phyloP scores from a whole-genome alignment of 2,888 invertebrate species.

The Desoria tigrina region DNA sequence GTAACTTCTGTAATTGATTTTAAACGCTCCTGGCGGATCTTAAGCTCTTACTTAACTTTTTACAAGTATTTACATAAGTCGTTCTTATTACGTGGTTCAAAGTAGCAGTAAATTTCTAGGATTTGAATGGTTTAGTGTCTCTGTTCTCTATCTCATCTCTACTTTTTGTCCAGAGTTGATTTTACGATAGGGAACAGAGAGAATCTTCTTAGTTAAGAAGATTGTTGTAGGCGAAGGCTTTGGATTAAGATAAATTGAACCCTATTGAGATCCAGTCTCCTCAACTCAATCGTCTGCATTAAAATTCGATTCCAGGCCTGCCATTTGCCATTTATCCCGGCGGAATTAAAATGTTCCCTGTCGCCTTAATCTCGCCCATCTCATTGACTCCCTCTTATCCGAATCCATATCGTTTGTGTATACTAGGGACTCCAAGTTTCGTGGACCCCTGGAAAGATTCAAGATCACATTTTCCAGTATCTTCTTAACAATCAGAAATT shows the following conservation, averaged over 20 bases:
- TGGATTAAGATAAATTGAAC: background rate
- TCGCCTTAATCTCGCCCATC: slow-evolving; percentile 15
- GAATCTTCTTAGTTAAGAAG: background rate
- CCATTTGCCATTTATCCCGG: background rate
- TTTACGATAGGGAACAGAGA: background rate
- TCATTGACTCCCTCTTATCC: background rate
- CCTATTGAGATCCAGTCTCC: background rate
- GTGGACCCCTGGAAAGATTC: slow-evolving; percentile 40
- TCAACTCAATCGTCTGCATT: slow-evolving; percentile 19
- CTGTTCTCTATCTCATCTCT: background rate
- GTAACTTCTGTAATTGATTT: slow-evolving; percentile 19
- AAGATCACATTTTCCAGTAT: slow-evolving; percentile 36
- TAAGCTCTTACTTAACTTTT: slow-evolving; percentile 1
- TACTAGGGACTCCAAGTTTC: background rate
- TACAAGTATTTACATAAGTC: background rate
- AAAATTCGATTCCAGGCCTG: slow-evolving; percentile 3
- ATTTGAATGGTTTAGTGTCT: background rate
- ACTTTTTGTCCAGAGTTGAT: too few relatives aligned
- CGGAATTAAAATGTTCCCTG: slow-evolving; percentile 33
- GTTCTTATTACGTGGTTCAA: background rate
- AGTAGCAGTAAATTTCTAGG: background rate
- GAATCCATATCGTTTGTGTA: background rate
- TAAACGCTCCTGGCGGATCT: slow-evolving; percentile 22
- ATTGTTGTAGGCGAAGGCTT: slow-evolving; percentile 1
- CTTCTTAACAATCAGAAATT: slow-evolving; percentile 12